Evolutionary conservation across 2,113 vertebrate genomes (phyloP), one percentile per base, ranked within the genome.

Genomic region (Polypterus senegalus): DNA sequence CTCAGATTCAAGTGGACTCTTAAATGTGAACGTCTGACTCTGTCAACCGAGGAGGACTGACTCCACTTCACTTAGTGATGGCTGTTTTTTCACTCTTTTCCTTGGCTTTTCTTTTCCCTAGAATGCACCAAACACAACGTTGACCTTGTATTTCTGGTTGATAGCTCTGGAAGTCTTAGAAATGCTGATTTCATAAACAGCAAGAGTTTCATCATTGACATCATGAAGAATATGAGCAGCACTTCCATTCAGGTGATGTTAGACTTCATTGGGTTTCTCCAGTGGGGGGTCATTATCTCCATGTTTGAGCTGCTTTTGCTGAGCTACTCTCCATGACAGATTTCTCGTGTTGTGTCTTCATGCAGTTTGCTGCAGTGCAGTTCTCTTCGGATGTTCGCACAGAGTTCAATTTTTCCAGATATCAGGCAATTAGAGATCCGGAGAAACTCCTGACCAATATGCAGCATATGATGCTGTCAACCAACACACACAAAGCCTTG

Each of bases 311-410:
- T 44, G 8, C 55, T 44, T 4, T 9, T 9, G 5, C 56, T 4
- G 43, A 2, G 43, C 0, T 1, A 4, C 27, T 27, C 27, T 27
- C 27, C 27, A 2, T 27, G 27, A 27, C 27, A 27, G 27, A 27
- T 27, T 27, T 27, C 27, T 9, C 54, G 10, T 56, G 48, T 47
- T 52, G 4, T 54, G 27, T 68, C 47, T 69, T 62, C 54, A 3
- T 67, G 61, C 64, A 92, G 89, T 89, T 89, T 75, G 84, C 90
- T 11, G 90, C 89, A 4, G 84, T 85, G 59, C 89, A 92, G 71
- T 92, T 91, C 71, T 81, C 85, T 3, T 0, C 4, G 0, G 0
- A 0, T 0, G 1, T 1, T 61, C 59, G 1, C 0, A 81, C 55
- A 1, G 88, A 88, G 54, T 92, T 92, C 71, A 66, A 70, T 64